Conservation (phyloP, 1,140 invertebrate species). For the Drosophila setifemur region DNA sequence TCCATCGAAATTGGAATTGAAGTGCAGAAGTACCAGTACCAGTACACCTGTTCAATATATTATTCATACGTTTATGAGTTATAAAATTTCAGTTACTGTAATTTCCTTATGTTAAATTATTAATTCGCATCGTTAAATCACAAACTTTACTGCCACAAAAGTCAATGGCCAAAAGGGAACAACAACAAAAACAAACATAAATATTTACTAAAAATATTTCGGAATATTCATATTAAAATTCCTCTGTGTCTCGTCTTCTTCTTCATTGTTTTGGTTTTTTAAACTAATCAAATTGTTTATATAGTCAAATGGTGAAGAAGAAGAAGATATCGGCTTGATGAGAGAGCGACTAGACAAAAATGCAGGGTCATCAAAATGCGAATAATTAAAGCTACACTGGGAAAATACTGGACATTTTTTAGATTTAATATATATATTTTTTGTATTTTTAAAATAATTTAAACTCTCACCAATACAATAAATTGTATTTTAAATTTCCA, state of each 20-base stretch:
- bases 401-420: neutral
- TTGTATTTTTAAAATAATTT: no score
- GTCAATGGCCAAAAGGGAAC: constrained; percentile 39
- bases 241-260: neutral
- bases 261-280: constrained; percentile 9
- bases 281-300: constrained; percentile 25
- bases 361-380: constrained; percentile 14
- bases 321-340: constrained; percentile 3
- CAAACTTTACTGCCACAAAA: constrained; percentile 22
- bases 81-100: constrained; percentile 27
- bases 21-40: no score
- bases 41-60: neutral
- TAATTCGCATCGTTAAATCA: constrained; percentile 25
- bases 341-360: constrained; percentile 12
- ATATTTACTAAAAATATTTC: constrained; percentile 37
- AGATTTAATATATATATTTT: no score
- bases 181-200: constrained; percentile 4
- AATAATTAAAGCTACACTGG: constrained; percentile 10
- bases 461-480: no score
- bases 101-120: constrained; percentile 28
- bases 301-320: neutral
- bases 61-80: constrained; percentile 25
- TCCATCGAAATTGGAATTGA: no score
- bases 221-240: constrained; percentile 9
- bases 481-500: neutral